Evolutionary conservation across 2,113 vertebrate genomes (phyloP), one percentile per base, ranked within the genome.

Genomic region (Dicerorhinus sumatrensis): DNA sequence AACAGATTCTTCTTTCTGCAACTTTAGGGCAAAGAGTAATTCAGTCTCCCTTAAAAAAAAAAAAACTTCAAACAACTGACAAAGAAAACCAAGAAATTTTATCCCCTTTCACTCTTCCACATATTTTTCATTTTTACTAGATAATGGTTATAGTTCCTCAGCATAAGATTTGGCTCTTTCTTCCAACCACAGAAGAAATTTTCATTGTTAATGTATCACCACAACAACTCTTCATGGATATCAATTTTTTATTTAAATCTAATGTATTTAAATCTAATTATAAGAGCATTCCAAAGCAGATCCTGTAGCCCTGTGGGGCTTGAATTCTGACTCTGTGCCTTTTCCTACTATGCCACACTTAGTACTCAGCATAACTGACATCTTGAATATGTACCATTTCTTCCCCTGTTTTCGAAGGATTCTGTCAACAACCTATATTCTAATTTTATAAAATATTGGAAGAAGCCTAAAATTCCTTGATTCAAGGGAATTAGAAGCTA

Each of bases 1-100:
- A 89, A 75, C 8, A 76, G 10, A 36, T 54, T 95, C 11, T 73
- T 70, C 14, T 56, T 79, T 91, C 75, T 69, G 54, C 14, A 54
- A 54, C 33, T 86, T 89, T 96, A 8, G 51, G 11, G 51, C 20
- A 90, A 95, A 77, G n/a, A 91, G 20, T 70, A 87, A 83, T 88
- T 56, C 23, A 67, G n/a, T 85, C 33, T 58, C 33, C 76, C 33
- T 87, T 76, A 16, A 65, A 72, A 76, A 83, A 42, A 42, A 42
- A 42, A 42, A 48, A 29, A 39, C 39, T 92, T 70, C 25, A 97
- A 54, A 54, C 51, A 54, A 77, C 36, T 88, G 56, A 58, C 33
- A 77, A 62, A 70, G 29, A 72, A 80, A 90, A 65, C 16, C n/a
- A 81, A 69, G 29, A 69, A 89, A 54, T 2, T 58, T 69, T 73